Evolutionary conservation across 2,113 vertebrate genomes (phyloP).

Genomic region (Forbesichthys papilliferus): DNA sequence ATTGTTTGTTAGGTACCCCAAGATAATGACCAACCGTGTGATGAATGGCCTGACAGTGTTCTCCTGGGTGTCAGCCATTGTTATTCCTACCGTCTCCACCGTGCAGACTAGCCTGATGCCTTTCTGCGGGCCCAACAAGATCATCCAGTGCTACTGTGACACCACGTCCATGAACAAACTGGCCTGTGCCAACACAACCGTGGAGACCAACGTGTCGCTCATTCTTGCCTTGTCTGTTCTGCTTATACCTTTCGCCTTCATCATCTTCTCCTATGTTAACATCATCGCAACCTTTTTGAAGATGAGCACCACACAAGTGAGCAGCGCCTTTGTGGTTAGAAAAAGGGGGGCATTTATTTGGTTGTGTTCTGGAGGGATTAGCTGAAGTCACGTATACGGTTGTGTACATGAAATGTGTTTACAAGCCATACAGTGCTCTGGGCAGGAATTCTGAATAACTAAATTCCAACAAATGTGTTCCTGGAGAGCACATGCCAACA

Average conservation of each 20-base stretch:
- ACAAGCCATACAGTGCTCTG: no score
- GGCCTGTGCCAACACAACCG: conserved; percentile 23
- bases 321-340: background rate
- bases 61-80: conserved; percentile 39
- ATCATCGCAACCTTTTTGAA: conserved; percentile 42
- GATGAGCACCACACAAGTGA: conserved; percentile 44
- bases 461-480: no score
- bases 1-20: conserved; percentile 32
- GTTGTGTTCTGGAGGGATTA: no score
- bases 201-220: background rate
- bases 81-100: conserved; percentile 17
- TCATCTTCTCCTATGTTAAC: conserved; percentile 48
- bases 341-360: no score
- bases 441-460: no score
- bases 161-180: conserved; percentile 8
- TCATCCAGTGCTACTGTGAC: conserved; percentile 49
- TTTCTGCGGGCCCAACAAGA: conserved; percentile 49
- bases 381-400: no score
- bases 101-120: background rate
- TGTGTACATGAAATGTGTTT: no score
- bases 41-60: conserved; percentile 31
- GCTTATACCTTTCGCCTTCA: conserved; percentile 43
- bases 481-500: no score
- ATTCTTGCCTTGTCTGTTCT: conserved; percentile 43
- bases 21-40: conserved; percentile 38